Base-by-base conservation (phyloP, 2,113 vertebrate species). In the Seriola dumerili region DNA sequence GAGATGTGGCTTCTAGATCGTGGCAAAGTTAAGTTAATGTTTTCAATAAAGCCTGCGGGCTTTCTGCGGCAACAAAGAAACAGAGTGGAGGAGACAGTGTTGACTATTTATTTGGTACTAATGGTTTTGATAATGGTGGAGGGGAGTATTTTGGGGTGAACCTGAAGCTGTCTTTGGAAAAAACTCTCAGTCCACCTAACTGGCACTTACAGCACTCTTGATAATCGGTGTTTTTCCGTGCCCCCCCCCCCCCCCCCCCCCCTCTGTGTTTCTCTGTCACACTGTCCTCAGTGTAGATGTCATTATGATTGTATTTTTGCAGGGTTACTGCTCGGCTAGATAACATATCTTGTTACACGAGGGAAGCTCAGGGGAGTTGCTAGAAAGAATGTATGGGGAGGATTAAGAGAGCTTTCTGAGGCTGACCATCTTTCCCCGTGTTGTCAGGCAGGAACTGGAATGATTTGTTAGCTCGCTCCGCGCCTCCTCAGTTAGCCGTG, bases 381-480 rank as follows among this genome's bases (percentile, higher is more conserved):
- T 76, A 55, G 55, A 81, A 84, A 81, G 77, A 81, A 86, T 89
- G 73, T 71, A 66, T 71, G 52, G 23, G 40, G 67, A 38, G 81
- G 75, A 87, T 89, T 83, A 82, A 55, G 66, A 50, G 46, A 75
- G 65, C 65, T 84, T 59, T 82, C 76, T 46, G n/a, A 50, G 50
- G 81, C 64, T 67, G 80, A 71, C 87, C 80, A 70, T 73, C 72
- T 55, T 69, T 69, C 52, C 46, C 67, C 67, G 9, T 54, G 48
- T 54, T 29, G 48, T 50, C 46, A 34, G 66, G 10, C 16, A 25
- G 61, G 38, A 65, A 54, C n/a, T 32, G 69, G 4, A 25, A 67
- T 78, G 70, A 85, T 79, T 85, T 74, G 34, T 73, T 7, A 16
- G 69, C 36, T 61, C 69, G 29, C 44, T 40, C 72, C 57, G 58